Percentiles rank a stretch among this genome's conserved stretches.
Conservation (phyloP, 2,797 vertebrate genomes). For the Menidia menidia region DNA sequence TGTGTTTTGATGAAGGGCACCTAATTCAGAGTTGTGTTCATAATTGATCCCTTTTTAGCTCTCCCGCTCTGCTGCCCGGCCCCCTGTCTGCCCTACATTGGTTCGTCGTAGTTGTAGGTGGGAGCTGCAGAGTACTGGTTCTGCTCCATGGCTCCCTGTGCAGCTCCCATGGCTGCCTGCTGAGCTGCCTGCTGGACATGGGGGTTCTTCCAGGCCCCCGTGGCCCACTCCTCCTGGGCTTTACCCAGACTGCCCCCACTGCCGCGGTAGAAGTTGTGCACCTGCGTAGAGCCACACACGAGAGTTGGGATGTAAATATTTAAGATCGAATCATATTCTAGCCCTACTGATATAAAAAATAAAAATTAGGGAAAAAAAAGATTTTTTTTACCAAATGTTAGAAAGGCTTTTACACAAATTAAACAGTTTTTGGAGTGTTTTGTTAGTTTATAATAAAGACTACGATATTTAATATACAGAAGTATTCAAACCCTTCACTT, state of each 20-base stretch:
- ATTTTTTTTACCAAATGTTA: not conserved
- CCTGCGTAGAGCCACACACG: slow-evolving; percentile 73
- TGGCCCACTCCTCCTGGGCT: slow-evolving; percentile 97
- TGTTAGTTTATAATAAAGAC: not conserved
- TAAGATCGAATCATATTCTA: not conserved
- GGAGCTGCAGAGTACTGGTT: slow-evolving; percentile 94
- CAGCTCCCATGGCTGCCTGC: slow-evolving; percentile 92
- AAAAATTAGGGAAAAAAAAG: not conserved
- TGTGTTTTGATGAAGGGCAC: slow-evolving; percentile 69
- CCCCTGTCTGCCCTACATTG: slow-evolving; percentile 87
- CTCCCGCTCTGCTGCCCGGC: slow-evolving; percentile 48
- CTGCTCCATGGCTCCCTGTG: slow-evolving; percentile 89
- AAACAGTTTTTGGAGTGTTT: not conserved
- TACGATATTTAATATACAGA: not conserved
- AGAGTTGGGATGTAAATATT: not conserved
- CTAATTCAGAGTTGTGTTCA: slow-evolving; percentile 76
- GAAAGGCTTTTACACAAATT: too few species aligned
- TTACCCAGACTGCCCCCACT: slow-evolving; percentile 96
- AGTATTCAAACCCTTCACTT: not conserved
- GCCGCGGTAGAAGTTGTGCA: slow-evolving; percentile 97
- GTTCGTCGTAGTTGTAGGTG: slow-evolving; percentile 96
- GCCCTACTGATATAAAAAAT: not conserved
- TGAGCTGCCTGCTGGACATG: slow-evolving; percentile 95
- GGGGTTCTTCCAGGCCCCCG: slow-evolving; percentile 97
- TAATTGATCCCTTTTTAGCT: slow-evolving; percentile 75